phyloP scores from a whole-genome alignment of 2,888 invertebrate species.

The Germaria angustata region DNA sequence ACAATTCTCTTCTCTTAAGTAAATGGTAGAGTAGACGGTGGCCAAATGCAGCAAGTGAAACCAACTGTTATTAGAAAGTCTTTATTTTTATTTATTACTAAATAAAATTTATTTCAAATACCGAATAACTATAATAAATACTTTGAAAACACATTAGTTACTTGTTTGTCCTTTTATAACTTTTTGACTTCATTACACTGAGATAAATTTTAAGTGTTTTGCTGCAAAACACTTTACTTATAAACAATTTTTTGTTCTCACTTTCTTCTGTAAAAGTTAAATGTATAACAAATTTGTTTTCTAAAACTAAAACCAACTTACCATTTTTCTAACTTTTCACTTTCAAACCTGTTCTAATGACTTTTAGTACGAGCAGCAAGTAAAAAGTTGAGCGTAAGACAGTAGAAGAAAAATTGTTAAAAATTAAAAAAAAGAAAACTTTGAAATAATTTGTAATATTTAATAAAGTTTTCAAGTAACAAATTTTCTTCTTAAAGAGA shows the following conservation, averaged over 20 bases:
- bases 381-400: neutral
- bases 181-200: neutral
- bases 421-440: constrained; percentile 16
- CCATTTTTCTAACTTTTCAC: constrained; percentile 7
- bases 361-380: neutral
- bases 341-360: constrained; percentile 39
- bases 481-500: constrained; percentile 6
- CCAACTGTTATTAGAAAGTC: too few relatives aligned
- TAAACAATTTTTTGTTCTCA: neutral
- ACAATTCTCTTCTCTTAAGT: too few relatives aligned
- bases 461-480: constrained; percentile 38
- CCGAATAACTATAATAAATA: too few relatives aligned
- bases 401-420: neutral
- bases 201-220: neutral
- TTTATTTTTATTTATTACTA: too few relatives aligned
- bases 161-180: neutral
- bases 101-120: too few relatives aligned
- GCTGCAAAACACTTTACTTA: neutral
- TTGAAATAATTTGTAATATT: constrained; percentile 26
- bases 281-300: constrained; percentile 6
- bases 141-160: too few relatives aligned
- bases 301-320: constrained; percentile 15
- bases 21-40: too few relatives aligned
- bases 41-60: too few relatives aligned
- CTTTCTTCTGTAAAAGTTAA: neutral